Evolutionary conservation across 2,113 vertebrate species (phyloP).

Genomic region (Anarhynchus alexandrinus): DNA sequence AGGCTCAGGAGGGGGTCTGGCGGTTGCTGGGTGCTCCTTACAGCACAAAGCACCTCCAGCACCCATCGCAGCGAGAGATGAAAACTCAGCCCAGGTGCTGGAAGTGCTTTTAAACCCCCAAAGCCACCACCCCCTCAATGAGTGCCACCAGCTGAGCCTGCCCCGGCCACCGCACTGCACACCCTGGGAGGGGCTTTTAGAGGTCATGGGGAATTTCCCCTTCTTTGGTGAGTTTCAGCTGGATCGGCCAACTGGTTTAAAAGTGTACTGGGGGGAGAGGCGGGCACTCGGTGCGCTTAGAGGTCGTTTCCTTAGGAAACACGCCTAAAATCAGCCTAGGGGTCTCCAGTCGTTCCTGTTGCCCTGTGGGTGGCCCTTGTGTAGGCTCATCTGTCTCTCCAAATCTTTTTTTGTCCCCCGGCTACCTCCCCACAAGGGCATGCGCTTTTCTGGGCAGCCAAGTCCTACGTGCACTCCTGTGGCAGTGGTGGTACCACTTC

Average conservation of each 20-base stretch:
- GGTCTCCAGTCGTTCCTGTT: neutral
- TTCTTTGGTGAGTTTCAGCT: neutral
- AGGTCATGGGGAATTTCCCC: accelerated
- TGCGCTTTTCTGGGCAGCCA: neutral
- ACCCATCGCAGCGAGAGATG: accelerated
- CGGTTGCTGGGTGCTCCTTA: accelerated
- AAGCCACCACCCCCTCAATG: accelerated
- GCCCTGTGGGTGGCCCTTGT: neutral
- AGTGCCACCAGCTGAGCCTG: neutral
- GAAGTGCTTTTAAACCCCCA: too few species aligned
- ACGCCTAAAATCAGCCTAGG: neutral
- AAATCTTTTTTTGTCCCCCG: neutral
- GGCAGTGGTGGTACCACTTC: too few species aligned
- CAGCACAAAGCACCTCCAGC: neutral
- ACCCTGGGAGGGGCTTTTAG: neutral
- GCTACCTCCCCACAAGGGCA: too few species aligned
- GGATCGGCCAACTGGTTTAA: neutral
- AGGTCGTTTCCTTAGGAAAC: neutral
- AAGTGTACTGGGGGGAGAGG: neutral
- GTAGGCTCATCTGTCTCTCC: too few species aligned
- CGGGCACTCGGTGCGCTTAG: accelerated
- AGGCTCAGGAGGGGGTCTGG: accelerated
- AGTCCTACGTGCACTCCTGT: neutral
- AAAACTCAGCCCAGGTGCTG: accelerated
- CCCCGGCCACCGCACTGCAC: neutral